Evolutionary conservation across 2,888 invertebrate species (phyloP).

Genomic region (Acanthoscelides obtectus): DNA sequence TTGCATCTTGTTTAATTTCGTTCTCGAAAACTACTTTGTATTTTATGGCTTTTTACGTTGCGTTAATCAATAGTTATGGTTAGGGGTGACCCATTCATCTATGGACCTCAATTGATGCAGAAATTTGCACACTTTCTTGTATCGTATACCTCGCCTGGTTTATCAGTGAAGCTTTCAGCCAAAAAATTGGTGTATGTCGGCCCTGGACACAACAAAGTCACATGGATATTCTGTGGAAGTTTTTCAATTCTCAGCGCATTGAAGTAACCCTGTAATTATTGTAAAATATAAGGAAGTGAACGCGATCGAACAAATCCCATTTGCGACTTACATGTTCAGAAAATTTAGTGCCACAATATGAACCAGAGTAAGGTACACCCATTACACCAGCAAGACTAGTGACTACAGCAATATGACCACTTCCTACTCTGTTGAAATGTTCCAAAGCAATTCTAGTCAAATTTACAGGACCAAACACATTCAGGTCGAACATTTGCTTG

Average conservation of each 20-base stretch:
- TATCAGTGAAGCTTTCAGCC: constrained; percentile 62
- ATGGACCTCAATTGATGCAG: no score
- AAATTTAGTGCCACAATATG: constrained; percentile 71
- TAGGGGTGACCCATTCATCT: no score
- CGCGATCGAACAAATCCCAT: no score
- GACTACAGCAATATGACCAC: constrained; percentile 69
- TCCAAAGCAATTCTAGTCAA: constrained; percentile 65
- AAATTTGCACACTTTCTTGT: background rate
- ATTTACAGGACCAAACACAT: constrained; percentile 69
- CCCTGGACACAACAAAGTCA: constrained; percentile 73
- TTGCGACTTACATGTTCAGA: constrained; percentile 61
- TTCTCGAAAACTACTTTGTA: no score
- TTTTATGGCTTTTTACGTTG: no score
- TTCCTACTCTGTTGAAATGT: constrained; percentile 56
- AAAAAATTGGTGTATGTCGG: constrained; percentile 69
- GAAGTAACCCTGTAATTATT: constrained; percentile 62
- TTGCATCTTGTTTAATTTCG: no score
- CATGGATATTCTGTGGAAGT: constrained; percentile 53
- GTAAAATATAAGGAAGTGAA: background rate
- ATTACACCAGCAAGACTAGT: constrained; percentile 71
- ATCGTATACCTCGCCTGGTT: constrained; percentile 41
- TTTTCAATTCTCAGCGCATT: constrained; percentile 60
- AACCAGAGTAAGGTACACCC: constrained; percentile 61
- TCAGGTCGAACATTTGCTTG: constrained; percentile 67
- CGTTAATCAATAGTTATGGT: no score